phyloP scores from a whole-genome alignment of 2,888 invertebrate species.

The Chaetogeoica ovagalla region DNA sequence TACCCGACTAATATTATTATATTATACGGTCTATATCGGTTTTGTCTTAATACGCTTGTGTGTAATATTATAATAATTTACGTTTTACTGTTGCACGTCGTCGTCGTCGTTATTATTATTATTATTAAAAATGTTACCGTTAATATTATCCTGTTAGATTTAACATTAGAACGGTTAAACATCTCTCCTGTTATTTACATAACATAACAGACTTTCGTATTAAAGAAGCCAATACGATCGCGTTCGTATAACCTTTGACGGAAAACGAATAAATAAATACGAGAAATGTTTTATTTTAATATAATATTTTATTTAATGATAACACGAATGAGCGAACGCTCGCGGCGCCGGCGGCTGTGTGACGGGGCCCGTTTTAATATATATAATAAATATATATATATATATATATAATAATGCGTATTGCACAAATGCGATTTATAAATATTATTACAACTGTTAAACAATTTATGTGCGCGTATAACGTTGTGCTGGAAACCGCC shows the following conservation, averaged over 20 bases:
- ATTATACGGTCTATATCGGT: no score
- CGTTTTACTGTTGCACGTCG: not conserved
- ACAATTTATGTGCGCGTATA: not conserved
- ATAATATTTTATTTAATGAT: not conserved
- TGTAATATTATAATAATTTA: not conserved
- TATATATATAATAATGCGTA: not conserved
- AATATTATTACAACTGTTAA: slow-evolving; percentile 8
- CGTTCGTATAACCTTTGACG: not conserved
- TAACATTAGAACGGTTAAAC: not conserved
- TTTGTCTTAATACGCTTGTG: not conserved
- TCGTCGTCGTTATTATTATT: no score
- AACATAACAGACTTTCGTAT: not conserved
- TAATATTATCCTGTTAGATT: no score
- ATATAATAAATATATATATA: no score
- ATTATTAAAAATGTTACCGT: not conserved
- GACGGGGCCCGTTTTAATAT: no score
- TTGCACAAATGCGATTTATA: slow-evolving; percentile 12
- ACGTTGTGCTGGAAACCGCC: not conserved
- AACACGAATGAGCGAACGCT: not conserved
- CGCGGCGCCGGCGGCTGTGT: not conserved
- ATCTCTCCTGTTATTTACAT: not conserved
- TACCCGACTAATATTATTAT: no score
- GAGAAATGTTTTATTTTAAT: not conserved
- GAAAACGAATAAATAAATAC: not conserved
- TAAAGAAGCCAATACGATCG: not conserved